phyloP scores from a whole-genome alignment of 2,113 vertebrate species.

The Theristicus caerulescens region DNA sequence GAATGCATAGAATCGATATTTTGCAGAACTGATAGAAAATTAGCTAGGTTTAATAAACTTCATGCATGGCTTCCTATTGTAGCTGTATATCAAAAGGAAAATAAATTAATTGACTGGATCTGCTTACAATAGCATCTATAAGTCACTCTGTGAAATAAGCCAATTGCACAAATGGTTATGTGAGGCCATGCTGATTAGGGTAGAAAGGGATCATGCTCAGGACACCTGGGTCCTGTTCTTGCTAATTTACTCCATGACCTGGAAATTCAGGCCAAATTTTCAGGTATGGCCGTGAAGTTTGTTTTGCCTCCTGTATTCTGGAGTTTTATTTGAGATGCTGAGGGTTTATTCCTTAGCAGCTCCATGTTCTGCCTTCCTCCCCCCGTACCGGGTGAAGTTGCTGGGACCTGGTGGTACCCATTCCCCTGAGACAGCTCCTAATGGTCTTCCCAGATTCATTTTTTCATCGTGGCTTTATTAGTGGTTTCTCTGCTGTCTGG shows the following conservation, averaged over 20 bases:
- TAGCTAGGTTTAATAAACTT: conserved; percentile 65
- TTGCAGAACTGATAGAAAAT: conserved; percentile 65
- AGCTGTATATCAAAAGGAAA: conserved; percentile 58
- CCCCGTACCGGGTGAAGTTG: neutral
- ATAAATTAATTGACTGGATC: conserved; percentile 61
- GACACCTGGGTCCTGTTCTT: neutral
- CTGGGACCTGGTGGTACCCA: neutral
- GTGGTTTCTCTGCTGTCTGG: neutral
- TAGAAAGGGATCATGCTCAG: neutral
- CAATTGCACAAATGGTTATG: conserved; percentile 10
- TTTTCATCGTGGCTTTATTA: neutral
- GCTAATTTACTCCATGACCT: neutral
- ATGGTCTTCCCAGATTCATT: neutral
- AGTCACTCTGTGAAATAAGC: conserved; percentile 38
- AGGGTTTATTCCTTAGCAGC: neutral
- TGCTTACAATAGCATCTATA: conserved; percentile 42
- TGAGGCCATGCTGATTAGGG: neutral
- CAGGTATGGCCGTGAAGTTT: neutral
- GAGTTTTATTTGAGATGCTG: neutral
- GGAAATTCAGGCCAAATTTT: neutral
- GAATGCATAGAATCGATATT: conserved; percentile 37
- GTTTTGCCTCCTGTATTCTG: neutral
- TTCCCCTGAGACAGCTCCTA: neutral
- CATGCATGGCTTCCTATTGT: conserved; percentile 54
- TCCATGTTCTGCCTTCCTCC: neutral